Evolutionary conservation across 2,797 vertebrate species (phyloP), one percentile per base, ranked within the genome.

Genomic region (Spea hammondii): DNA sequence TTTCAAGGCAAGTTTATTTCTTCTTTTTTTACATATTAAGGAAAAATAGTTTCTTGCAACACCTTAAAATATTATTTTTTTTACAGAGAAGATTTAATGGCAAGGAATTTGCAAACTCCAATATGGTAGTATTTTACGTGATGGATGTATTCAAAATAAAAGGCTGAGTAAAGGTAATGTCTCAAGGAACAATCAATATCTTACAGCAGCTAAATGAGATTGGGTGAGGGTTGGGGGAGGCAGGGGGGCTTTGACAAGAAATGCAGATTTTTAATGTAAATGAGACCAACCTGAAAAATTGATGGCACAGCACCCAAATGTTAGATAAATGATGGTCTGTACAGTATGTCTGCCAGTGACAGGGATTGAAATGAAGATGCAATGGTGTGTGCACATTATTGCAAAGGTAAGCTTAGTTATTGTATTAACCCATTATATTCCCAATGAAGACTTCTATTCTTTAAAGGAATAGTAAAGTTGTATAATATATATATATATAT

Each of bases 241-340:
- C 17, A 49, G 65, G 53, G 66, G 54, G 75, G 48, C 50, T 62
- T 65, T 48, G 51, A 72, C 46, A 14, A 73, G 46, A 79, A 79
- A 51, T 68, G 70, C 68, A 53, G 57, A 70, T 74, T 51, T 47
- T 72, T 44, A 64, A 49, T 71, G 49, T 66, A 76, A 76, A 76
- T 66, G 13, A 80, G 67, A 71, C 79, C 65, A 75, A 65, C 44
- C 62, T 62, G 69, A 54, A 72, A 77, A 77, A 81, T 59, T 81
- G 79, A 73, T 81, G 64, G 70, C 64, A 67, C 66, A 44, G 66
- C 69, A 72, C 46, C 46, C 7, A 72, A 67, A 77, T 72, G 68
- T 65, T 68, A 81, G 74, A 81, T 76, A 76, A 67, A 80, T 80
- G 79, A 67, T 51, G 32, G 54, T 50, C 73, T 60, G 53, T 50